Base-by-base conservation (phyloP, 23 tunicate genomes). In the Halocynthia roretzi region DNA sequence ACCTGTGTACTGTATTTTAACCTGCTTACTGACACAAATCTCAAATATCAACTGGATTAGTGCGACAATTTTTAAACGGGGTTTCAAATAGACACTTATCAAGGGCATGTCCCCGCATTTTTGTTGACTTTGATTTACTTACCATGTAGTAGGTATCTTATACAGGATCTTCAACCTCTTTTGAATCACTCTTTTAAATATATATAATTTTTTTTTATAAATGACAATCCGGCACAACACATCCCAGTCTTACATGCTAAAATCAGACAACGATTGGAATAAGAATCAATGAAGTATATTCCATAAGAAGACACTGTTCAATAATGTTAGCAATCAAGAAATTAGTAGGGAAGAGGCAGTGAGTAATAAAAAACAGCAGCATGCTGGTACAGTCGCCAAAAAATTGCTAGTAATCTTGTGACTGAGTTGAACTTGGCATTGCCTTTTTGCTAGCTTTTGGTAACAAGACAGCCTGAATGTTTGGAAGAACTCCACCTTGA, bases 401-500 rank as follows among this genome's bases (percentile, higher is more conserved):
- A 65, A 65, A 48, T 65, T 65, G 70, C 70, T 67, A 88, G 61
- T 73, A 88, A 68, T 83, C 87, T 67, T 88, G 95, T 6, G 95
- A 88, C 69, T 88, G 95, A 21, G 87, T 67, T 4, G 84, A 52
- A 21, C 83, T 76, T 40, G 71, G 51, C 52, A 54, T 53, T 7
- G 62, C 17, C 52, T 79, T 83, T 54, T 81, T 81, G 51, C 86
- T 71, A 44, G 95, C 71, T 20, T 73, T 62, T 20, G 96, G 96
- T 7, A 84, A 61, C 58, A 90, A 86, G 19, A 83, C 89, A 14
- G 83, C 55, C 7, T 75, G 80, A 56, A 90, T 90, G 50, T 84
- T 81, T 22, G 96, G 96, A 48, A 84, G 83, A 15, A 90, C 96
- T 23, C 96, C 96, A 15, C 96, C 96, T 68, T 90, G 86, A 14